Evolutionary conservation across 2,113 vertebrate species (phyloP), one percentile per base, ranked within the genome.

Genomic region (Coryphaenoides rupestris): DNA sequence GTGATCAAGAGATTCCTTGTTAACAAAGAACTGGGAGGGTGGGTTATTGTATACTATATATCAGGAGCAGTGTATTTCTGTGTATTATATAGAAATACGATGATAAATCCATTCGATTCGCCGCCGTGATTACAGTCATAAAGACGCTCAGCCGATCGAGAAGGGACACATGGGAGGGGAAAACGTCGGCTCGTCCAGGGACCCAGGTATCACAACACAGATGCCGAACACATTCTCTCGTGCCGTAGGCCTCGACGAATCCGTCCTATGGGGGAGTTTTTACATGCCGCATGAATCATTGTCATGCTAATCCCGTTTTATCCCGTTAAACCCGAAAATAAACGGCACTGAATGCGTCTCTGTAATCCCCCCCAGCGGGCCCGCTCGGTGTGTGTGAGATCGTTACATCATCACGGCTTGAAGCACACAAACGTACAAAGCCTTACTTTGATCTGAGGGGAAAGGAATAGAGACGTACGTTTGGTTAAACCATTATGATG

Each of bases 221-320:
- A 84, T 80, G 82, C 76, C 61, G 76, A 87, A 82, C 71, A 78
- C 70, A 72, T 40, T 40, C 5, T 40, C 33, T 10, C 2, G 9
- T 40, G 33, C 33, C 33, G 79, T 75, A 84, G 84, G 80, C 33
- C 69, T 65, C 13, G 15, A 21, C 65, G 77, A 56, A 72, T 64
- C 66, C 70, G 73, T 74, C 70, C 78, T 70, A 74, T 47, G 33
- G 33, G 66, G 61, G 65, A n/a, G n/a, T n/a, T n/a, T 65, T 66
- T 15, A 55, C 76, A 64, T 65, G 66, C 74, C 72, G 19, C 15
- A 40, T 59, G 76, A 86, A 82, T 89, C 83, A 86, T 87, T 87
- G 81, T 84, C 69, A 83, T 73, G 72, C 75, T 89, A 89, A 89
- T 88, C 84, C 82, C 19, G 73, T 82, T 84, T 82, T 76, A 87